Conservation (phyloP, 1,140 invertebrate genomes). For the Trichomalopsis sarcophagae region DNA sequence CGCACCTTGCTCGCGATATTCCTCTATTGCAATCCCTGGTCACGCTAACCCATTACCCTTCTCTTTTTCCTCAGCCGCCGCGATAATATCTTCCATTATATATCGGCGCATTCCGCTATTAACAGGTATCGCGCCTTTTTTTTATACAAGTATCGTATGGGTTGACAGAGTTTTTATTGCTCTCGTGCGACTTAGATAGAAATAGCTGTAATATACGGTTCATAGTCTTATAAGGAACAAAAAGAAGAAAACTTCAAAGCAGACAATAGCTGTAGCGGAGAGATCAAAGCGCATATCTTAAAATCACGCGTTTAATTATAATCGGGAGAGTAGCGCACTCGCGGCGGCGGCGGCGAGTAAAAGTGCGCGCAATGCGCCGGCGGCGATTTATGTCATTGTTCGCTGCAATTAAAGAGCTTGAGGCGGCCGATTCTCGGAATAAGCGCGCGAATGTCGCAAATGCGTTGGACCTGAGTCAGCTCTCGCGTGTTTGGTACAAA, state of each 20-base stretch:
- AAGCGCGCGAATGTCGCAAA: background rate
- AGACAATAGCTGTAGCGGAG: background rate
- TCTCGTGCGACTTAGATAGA: background rate
- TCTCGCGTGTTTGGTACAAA: conserved; percentile 26
- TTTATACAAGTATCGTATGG: background rate
- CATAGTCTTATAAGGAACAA: too few relatives aligned
- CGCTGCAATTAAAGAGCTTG: conserved; percentile 24
- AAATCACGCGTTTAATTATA: conserved; percentile 27
- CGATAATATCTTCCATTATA: conserved; percentile 26
- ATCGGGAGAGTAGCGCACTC: background rate
- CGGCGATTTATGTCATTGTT: conserved; percentile 28
- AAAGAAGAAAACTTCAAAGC: background rate
- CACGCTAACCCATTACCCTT: conserved; percentile 24
- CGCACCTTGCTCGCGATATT: conserved; percentile 10
- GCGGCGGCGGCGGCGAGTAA: too few relatives aligned
- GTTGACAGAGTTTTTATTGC: background rate
- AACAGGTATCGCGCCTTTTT: background rate
- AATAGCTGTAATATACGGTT: background rate
- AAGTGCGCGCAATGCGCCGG: too few relatives aligned
- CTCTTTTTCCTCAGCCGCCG: conserved; percentile 5
- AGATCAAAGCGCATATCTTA: conserved; percentile 1
- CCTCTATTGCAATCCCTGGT: background rate
- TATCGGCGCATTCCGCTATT: conserved; percentile 2
- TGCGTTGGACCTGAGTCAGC: conserved; percentile 10
- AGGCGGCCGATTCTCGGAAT: conserved; percentile 18